Evolutionary conservation across 2,888 invertebrate genomes (phyloP), one percentile per base, ranked within the genome.

Genomic region (Blastobasis adustella): DNA sequence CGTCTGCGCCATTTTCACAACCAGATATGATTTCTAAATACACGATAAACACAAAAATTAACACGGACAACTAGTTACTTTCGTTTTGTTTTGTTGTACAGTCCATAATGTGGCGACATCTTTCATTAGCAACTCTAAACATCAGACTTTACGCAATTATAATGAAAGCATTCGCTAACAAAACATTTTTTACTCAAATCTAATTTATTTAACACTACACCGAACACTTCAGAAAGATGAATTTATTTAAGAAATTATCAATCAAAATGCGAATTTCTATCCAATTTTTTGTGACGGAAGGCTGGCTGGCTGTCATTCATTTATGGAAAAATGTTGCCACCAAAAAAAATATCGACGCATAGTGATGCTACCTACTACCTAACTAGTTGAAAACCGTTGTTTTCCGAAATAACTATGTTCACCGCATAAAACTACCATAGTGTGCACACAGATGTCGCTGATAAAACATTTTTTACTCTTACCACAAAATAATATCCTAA

Each of bases 1-100:
- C 38, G 93, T 94, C 79, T 93, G 93, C 65, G 94, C 93, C 94
- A 94, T 94, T 77, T 76, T 85, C 64, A 57, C 53, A 58, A 62
- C 60, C 54, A 56, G 63, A 61, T 23, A 42, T 10, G n/a, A 42
- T 7, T 9, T 10, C 9, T 7, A 42, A 42, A 42, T 61, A 56
- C 70, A 69, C 67, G 58, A 64, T 73, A 64, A 66, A 65, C 64
- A 62, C 69, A 73, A 63, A 61, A 69, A 63, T 62, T 23, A 23
- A 65, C 72, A 78, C 78, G 73, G 75, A 82, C 79, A 82, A 76
- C 82, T 83, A 71, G 68, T 78, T 77, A 85, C 87, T 88, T 88
- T 86, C 87, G 82, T 84, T 86, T 88, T 76, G 86, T 88, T 69
- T 85, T 78, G 75, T 76, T 88, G 83, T 87, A 88, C 63, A 80